A percentile compares a stretch with the other conserved stretches of the same genome.
Conservation (phyloP, 2,113 vertebrate species). For the Myrmecobius fasciatus region DNA sequence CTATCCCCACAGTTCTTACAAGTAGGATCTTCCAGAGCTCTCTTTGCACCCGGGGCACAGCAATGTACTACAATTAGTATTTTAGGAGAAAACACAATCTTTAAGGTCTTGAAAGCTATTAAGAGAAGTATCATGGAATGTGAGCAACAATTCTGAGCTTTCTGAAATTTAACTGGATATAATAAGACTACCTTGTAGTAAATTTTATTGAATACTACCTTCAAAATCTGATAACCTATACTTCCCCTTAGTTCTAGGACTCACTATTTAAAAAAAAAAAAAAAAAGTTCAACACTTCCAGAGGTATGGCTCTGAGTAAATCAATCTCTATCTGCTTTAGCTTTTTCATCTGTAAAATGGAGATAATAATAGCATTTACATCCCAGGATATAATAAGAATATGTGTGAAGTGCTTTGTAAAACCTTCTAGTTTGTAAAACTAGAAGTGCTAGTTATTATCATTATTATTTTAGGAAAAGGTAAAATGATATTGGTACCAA, state of each 20-base stretch:
- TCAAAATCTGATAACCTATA: background rate
- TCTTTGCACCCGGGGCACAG: background rate
- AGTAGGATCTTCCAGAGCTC: background rate
- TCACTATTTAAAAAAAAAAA: background rate
- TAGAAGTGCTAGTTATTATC: background rate
- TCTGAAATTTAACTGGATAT: background rate
- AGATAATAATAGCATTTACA: background rate
- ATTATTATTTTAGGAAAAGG: background rate
- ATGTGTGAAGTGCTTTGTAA: background rate
- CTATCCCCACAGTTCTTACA: background rate
- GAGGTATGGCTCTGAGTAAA: background rate
- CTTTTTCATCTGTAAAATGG: background rate
- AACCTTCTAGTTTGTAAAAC: no score
- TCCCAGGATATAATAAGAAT: background rate
- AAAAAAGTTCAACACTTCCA: background rate
- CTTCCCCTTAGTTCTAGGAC: background rate
- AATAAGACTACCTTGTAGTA: background rate
- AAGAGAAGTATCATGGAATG: background rate
- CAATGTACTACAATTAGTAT: background rate
- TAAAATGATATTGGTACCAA: background rate
- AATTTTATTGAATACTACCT: background rate
- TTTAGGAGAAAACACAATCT: background rate
- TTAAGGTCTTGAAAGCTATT: background rate
- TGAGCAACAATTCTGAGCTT: background rate
- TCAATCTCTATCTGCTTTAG: background rate